Evolutionary conservation across 2,888 invertebrate genomes (phyloP).

Genomic region (Ormyrus labotus): DNA sequence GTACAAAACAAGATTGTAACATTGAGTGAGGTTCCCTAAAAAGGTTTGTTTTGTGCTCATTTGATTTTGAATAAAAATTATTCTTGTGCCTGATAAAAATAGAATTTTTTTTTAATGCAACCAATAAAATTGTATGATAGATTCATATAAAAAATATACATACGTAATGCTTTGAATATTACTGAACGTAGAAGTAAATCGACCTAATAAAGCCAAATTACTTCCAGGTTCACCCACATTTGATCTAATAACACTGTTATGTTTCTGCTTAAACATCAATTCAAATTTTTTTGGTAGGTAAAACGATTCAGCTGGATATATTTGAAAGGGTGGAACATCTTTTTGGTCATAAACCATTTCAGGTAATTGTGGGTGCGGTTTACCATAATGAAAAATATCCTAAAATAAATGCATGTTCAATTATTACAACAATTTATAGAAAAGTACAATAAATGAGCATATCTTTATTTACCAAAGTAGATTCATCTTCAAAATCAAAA

Average conservation of each 20-base stretch:
- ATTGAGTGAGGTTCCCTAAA: constrained; percentile 47
- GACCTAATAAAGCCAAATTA: constrained; percentile 60
- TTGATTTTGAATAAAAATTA: constrained; percentile 4
- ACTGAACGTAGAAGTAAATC: constrained; percentile 53
- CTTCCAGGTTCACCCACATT: constrained; percentile 57
- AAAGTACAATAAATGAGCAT: no score
- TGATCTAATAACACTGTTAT: constrained; percentile 51
- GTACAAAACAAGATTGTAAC: constrained; percentile 58
- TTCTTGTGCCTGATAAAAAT: neutral
- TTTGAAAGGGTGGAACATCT: constrained; percentile 65
- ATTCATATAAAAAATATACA: neutral
- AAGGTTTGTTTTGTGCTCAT: constrained; percentile 20
- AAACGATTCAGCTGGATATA: constrained; percentile 69
- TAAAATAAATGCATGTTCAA: constrained; percentile 51
- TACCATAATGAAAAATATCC: constrained; percentile 68
- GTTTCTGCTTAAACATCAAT: constrained; percentile 61
- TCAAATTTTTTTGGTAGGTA: constrained; percentile 68
- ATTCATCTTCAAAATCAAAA: constrained; percentile 55
- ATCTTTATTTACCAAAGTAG: constrained; percentile 62
- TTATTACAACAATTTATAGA: no score
- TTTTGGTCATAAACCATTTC: constrained; percentile 58
- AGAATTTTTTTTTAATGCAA: neutral
- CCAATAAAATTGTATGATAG: neutral
- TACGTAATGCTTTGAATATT: constrained; percentile 18
- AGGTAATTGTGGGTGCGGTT: constrained; percentile 65